Percentiles rank a stretch among this genome's conserved stretches.
Conservation (phyloP, 2,113 vertebrate species). For the Gavialis gangeticus region DNA sequence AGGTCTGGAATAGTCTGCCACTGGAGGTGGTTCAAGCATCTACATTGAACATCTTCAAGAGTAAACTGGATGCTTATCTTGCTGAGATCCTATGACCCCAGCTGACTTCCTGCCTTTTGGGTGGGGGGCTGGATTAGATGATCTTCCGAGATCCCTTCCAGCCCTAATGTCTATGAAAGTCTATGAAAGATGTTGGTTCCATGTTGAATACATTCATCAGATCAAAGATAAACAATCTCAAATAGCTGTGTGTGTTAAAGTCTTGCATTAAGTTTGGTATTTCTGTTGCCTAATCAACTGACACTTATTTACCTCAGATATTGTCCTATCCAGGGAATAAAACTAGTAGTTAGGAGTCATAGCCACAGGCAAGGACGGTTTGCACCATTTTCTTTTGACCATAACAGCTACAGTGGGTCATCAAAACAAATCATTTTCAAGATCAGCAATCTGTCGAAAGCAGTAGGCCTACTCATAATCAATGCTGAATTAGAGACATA, state of each 20-base stretch:
- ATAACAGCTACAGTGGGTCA: background rate
- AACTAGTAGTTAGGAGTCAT: background rate
- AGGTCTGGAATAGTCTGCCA: too few species aligned
- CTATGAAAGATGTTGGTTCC: background rate
- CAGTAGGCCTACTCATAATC: background rate
- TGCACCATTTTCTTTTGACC: background rate
- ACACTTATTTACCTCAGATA: background rate
- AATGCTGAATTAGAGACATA: background rate
- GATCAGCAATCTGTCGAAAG: background rate
- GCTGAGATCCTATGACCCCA: too few species aligned
- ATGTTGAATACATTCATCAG: background rate
- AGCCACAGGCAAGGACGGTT: background rate
- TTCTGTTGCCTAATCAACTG: constrained; percentile 24
- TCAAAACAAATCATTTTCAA: background rate
- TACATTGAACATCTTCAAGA: too few species aligned
- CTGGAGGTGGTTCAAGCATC: too few species aligned
- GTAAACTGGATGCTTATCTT: too few species aligned
- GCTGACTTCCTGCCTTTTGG: too few species aligned
- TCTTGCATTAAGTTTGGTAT: constrained; percentile 13
- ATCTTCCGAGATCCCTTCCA: too few species aligned
- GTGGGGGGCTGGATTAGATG: too few species aligned
- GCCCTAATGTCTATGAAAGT: too few species aligned
- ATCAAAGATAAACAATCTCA: background rate
- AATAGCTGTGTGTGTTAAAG: background rate
- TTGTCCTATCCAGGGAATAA: background rate